Evolutionary conservation across 2,113 vertebrate species (phyloP).

Genomic region (Oreamnos americanus): DNA sequence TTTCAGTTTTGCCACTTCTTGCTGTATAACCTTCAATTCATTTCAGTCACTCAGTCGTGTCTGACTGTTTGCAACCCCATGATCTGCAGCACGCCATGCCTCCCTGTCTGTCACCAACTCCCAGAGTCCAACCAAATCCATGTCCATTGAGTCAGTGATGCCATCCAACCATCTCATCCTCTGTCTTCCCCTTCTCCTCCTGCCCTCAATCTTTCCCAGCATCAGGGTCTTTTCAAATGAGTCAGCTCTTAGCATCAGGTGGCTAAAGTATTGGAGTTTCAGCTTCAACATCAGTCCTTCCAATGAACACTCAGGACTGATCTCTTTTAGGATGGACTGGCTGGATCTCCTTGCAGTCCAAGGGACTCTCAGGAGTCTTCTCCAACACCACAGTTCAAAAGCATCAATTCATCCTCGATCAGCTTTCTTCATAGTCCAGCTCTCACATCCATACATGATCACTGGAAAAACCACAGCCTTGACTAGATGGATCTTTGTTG

Average conservation of each 20-base stretch:
- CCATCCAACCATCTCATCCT: background rate
- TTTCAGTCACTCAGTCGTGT: background rate
- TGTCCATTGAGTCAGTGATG: background rate
- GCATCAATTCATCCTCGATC: rapidly evolving
- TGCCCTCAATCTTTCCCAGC: background rate
- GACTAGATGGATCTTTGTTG: background rate
- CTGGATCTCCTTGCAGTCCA: background rate
- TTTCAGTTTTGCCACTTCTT: background rate
- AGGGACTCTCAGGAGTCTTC: background rate
- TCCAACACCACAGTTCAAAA: background rate
- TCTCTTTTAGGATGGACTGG: background rate
- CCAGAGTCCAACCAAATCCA: background rate
- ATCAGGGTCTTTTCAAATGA: background rate
- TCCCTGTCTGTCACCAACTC: background rate
- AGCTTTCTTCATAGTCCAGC: background rate
- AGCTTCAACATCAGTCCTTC: background rate
- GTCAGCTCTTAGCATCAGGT: background rate
- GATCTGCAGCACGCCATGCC: background rate
- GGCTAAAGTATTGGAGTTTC: background rate
- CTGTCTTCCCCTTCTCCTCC: background rate
- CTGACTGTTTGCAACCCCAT: background rate
- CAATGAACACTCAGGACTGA: background rate
- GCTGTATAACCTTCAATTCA: background rate
- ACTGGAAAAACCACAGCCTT: background rate
- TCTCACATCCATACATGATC: background rate